Conservation (phyloP, 2,113 vertebrate species). For the Irena cyanogastra region DNA sequence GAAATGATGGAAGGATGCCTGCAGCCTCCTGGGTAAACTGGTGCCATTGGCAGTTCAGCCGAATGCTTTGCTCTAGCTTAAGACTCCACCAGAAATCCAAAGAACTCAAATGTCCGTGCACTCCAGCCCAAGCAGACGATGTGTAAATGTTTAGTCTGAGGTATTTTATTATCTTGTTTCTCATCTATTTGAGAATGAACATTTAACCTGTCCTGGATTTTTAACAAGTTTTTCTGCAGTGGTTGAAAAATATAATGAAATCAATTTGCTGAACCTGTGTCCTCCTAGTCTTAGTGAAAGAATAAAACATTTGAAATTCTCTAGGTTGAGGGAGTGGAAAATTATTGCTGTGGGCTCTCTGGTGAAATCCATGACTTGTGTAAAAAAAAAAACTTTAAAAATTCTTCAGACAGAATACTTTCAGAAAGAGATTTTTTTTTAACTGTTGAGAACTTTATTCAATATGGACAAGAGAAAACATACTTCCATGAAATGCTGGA, state of each 20-base stretch:
- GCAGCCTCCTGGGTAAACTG: conserved; percentile 36
- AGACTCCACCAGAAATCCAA: conserved; percentile 33
- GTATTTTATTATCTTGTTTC: conserved; percentile 63
- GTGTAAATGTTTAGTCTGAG: conserved; percentile 75
- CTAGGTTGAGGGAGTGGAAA: neutral
- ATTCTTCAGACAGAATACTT: neutral
- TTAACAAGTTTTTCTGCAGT: neutral
- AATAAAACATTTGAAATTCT: neutral
- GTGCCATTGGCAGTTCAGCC: conserved; percentile 27
- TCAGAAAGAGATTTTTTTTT: neutral
- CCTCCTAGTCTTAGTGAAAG: neutral
- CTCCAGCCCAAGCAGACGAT: conserved; percentile 53
- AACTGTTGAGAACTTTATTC: neutral
- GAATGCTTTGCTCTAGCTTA: conserved; percentile 33
- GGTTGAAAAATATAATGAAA: neutral
- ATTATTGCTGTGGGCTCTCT: neutral
- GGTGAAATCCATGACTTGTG: neutral
- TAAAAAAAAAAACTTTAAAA: neutral
- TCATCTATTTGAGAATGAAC: conserved; percentile 46
- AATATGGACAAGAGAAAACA: neutral
- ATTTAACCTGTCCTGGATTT: conserved; percentile 8
- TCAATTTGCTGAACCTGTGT: neutral
- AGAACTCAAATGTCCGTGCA: conserved; percentile 6
- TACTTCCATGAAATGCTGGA: neutral
- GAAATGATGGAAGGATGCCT: conserved; percentile 52